Base-by-base conservation (phyloP, 2,113 vertebrate genomes). In the Nesogale talazaci region DNA sequence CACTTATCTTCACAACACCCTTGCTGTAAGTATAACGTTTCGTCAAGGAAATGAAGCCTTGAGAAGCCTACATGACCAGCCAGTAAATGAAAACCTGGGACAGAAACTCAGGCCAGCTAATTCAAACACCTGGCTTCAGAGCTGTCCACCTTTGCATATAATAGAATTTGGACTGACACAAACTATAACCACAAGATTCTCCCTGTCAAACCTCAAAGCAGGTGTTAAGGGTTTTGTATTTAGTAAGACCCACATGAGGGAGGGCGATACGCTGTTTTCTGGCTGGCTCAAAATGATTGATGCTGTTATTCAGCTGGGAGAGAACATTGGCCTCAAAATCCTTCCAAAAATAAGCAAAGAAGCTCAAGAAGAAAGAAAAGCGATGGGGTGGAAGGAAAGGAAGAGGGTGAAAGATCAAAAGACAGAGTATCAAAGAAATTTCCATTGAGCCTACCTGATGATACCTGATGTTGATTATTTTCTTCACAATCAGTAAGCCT, bases 271-370 rank as follows among this genome's bases (percentile, higher is more conserved):
- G 10, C 46, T 75, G 1, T 23, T 70, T n/a, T 86, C 29, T 86
- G 90, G 40, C 34, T 93, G 65, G 36, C 34, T 94, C 70, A 93
- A 61, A 94, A 72, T n/a, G 20, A 79, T 56, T 88, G 70, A 22
- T 61, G n/a, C 29, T 63, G 61, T 74, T 94, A 63, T 40, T 91
- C n/a, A 78, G 20, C 12, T 52, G 65, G 46, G 90, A 40, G 12
- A 61, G 88, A 90, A 94, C 59, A 46, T n/a, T 56, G 31, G 89
- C 40, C 25, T 93, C 7, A 19, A 52, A 36, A 61, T 83, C 29
- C 56, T 25, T 91, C 86, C 20, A 38, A 93, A 94, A 77, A 65
- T 77, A 92, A 93, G 29, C 63, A 78, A 93, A 12, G 17, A 79
- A 85, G 70, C 79, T 19, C 46, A 52, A 52, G 59, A 91, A 88